These are phyloP conservation scores for Periophthalmus modestus DNA, from an alignment of 2,113 vertebrate species.

Conservation along the genomic window DNA sequence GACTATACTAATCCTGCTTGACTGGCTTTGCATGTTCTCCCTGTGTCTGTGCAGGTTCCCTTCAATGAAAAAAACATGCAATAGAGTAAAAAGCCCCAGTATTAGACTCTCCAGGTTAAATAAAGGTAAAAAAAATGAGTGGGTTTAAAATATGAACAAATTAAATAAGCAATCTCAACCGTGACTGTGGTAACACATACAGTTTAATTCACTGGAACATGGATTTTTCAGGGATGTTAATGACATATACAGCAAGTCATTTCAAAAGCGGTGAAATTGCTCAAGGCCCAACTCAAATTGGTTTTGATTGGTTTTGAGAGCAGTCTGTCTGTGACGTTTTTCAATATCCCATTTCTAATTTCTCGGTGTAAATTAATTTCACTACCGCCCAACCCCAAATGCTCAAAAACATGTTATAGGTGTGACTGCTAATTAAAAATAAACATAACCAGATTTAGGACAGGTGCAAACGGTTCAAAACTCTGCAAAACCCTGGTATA, in stretches of 20 bases:
- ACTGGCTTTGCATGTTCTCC: too few relatives aligned
- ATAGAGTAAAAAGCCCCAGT: too few relatives aligned
- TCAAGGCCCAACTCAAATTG: neutral
- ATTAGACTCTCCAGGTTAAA: neutral
- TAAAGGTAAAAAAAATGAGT: neutral
- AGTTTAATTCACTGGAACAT: neutral
- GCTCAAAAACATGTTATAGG: neutral
- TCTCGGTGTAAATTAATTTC: conserved; percentile 24
- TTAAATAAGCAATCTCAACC: neutral
- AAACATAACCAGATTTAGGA: neutral
- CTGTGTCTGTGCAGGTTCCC: too few relatives aligned
- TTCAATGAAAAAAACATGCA: too few relatives aligned
- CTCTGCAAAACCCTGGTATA: neutral
- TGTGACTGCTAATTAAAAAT: neutral
- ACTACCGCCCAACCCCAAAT: neutral
- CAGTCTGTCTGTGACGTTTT: conserved; percentile 17
- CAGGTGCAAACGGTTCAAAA: neutral
- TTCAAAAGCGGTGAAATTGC: conserved; percentile 1
- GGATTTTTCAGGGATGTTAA: neutral
- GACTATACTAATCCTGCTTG: too few relatives aligned
- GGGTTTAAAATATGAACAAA: neutral
- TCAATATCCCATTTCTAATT: conserved; percentile 19
- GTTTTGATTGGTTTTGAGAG: conserved; percentile 23
- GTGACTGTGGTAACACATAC: neutral
- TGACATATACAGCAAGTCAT: neutral